Evolutionary conservation across 2,888 invertebrate genomes (phyloP).

Genomic region (Eilema griseolum): DNA sequence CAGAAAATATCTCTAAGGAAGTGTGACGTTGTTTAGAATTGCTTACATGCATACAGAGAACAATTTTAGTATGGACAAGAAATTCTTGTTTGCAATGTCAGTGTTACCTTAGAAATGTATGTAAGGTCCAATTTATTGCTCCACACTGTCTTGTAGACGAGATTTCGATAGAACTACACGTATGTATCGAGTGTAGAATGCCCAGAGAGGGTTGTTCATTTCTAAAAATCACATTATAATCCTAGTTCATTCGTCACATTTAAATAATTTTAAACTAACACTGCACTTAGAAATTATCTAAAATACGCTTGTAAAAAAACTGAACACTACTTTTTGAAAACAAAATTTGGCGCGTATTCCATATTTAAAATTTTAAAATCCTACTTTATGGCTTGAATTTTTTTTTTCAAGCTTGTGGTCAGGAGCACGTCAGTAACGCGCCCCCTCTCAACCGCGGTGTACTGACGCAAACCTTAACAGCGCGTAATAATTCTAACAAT

Average conservation of each 20-base stretch:
- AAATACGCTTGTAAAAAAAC: constrained; percentile 47
- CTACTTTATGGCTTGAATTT: constrained; percentile 31
- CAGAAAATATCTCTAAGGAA: too few species aligned
- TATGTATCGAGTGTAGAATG: constrained; percentile 15
- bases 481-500: constrained; percentile 80
- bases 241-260: neutral
- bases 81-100: constrained; percentile 36
- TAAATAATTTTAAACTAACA: constrained; percentile 46
- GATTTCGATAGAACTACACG: constrained; percentile 18
- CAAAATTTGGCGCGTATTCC: constrained; percentile 41
- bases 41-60: constrained; percentile 12
- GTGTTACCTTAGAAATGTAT: constrained; percentile 37
- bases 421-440: constrained; percentile 64
- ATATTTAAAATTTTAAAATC: constrained; percentile 46
- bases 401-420: constrained; percentile 45
- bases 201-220: constrained; percentile 15
- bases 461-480: constrained; percentile 79
- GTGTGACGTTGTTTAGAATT: neutral
- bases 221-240: constrained; percentile 4
- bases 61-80: constrained; percentile 35
- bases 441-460: constrained; percentile 72
- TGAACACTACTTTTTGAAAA: constrained; percentile 19
- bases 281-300: constrained; percentile 45
- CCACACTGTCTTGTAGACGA: constrained; percentile 15
- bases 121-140: constrained; percentile 36